phyloP scores from a whole-genome alignment of 2,797 vertebrate species.

The Morus bassanus region DNA sequence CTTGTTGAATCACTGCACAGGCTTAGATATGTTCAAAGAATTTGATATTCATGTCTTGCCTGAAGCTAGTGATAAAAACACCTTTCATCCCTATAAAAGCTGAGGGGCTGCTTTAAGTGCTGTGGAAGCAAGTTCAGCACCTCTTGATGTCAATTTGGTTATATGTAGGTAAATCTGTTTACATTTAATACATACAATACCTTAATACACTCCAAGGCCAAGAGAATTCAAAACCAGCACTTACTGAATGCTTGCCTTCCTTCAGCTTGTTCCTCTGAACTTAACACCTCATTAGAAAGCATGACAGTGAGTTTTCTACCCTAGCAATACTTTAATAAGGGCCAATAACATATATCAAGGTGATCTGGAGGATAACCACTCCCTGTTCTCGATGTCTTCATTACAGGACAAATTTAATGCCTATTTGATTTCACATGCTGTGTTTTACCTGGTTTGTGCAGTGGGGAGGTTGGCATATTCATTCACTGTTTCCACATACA shows the following conservation, averaged over 20 bases:
- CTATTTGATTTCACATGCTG: background rate
- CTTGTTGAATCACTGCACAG: background rate
- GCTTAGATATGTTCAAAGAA: background rate
- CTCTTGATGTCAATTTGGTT: slow-evolving; percentile 24
- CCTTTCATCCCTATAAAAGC: slow-evolving; percentile 8
- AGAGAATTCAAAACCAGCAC: background rate
- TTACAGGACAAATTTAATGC: background rate
- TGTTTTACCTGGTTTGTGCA: background rate
- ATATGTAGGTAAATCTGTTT: background rate
- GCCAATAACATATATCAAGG: background rate
- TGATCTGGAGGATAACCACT: background rate
- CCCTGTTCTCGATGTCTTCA: background rate
- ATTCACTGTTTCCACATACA: background rate
- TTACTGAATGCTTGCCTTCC: slow-evolving; percentile 21
- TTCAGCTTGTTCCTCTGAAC: background rate
- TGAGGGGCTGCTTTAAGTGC: background rate
- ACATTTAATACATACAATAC: background rate
- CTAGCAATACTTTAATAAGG: background rate
- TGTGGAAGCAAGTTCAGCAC: background rate
- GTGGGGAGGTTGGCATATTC: background rate
- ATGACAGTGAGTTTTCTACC: background rate
- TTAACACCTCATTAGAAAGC: background rate
- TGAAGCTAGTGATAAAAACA: slow-evolving; percentile 28
- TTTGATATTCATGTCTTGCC: slow-evolving; percentile 3
- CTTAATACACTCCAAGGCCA: background rate